These are phyloP conservation scores for Acropternis orthonyx DNA, from an alignment of 2,797 vertebrate species.

Conservation along the genomic window DNA sequence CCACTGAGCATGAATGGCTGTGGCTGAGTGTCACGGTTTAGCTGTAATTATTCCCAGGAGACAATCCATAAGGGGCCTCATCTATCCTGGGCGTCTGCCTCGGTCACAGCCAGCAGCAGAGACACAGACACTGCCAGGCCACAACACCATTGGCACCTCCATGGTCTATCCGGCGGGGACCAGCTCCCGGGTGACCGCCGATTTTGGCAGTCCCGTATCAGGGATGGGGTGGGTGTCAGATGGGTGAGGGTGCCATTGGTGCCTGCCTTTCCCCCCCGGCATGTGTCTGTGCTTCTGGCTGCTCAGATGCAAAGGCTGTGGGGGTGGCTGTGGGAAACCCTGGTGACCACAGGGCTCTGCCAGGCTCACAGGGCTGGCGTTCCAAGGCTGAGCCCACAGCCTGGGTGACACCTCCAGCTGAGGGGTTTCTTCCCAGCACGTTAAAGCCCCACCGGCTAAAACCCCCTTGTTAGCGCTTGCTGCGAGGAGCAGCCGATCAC, in stretches of 20 bases:
- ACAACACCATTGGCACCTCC: fast-evolving
- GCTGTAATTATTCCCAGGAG: neutral
- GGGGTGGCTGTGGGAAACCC: neutral
- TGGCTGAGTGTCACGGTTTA: neutral
- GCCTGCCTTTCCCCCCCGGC: fast-evolving
- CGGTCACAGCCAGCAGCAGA: fast-evolving
- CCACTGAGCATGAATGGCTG: neutral
- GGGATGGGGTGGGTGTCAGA: too few relatives aligned
- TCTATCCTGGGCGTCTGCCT: neutral
- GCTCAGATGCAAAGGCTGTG: neutral
- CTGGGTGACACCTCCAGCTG: neutral
- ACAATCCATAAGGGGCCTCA: neutral
- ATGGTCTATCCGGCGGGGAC: fast-evolving
- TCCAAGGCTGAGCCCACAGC: neutral
- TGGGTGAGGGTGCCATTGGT: fast-evolving
- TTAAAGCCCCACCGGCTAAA: neutral
- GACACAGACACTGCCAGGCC: neutral
- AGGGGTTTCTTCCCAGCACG: neutral
- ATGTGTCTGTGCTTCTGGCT: neutral
- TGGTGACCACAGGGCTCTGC: fast-evolving
- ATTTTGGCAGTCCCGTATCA: fast-evolving
- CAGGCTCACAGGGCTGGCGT: neutral
- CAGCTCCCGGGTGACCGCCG: neutral
- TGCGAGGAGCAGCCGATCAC: neutral
- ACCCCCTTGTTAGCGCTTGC: neutral